These are phyloP conservation scores for Podocnemis expansa DNA, from an alignment of 2,113 vertebrate genomes.

Conservation along the genomic window DNA sequence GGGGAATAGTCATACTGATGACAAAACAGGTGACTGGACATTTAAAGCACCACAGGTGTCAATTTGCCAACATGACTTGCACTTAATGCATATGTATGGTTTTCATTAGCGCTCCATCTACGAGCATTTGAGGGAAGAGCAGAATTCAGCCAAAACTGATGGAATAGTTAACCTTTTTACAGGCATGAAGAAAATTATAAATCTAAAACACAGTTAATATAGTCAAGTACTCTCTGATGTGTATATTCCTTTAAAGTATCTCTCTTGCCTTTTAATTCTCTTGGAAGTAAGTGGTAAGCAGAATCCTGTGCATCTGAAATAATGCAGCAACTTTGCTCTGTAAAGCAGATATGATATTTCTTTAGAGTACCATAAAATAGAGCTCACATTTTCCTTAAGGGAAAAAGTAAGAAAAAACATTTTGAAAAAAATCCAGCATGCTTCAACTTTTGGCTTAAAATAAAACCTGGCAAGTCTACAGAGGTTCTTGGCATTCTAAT, in stretches of 20 bases:
- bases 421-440: neutral
- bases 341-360: neutral
- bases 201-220: constrained; percentile 47
- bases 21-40: constrained; percentile 49
- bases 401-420: neutral
- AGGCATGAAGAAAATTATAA: constrained; percentile 23
- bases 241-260: constrained; percentile 35
- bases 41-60: constrained; percentile 61
- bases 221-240: constrained; percentile 14
- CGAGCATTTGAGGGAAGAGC: constrained; percentile 29
- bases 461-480: neutral
- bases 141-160: neutral
- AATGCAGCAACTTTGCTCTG: neutral
- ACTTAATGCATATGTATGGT: constrained; percentile 49
- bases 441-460: constrained; percentile 1
- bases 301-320: neutral
- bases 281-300: constrained; percentile 8
- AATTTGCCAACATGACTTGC: constrained; percentile 64
- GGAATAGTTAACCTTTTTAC: constrained; percentile 30
- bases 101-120: constrained; percentile 57
- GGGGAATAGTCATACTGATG: constrained; percentile 1
- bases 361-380: neutral
- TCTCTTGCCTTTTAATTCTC: neutral
- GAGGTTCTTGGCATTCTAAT: neutral
- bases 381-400: neutral